Base-by-base conservation (phyloP, 2,797 vertebrate genomes). In the Gorsachius magnificus region DNA sequence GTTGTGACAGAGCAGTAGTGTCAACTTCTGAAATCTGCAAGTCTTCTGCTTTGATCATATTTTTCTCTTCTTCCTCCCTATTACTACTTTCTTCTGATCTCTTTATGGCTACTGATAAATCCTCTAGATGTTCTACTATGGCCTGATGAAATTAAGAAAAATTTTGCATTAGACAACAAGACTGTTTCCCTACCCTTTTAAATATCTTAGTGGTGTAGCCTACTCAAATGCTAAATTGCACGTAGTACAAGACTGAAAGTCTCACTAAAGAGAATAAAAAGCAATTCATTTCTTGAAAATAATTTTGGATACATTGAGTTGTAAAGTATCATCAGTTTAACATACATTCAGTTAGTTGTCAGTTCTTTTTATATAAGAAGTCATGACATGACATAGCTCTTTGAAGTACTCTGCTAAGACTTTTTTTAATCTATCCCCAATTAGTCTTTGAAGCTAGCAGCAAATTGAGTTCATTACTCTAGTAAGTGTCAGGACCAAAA, bases 51-150 rank as follows among this genome's bases (percentile, higher is more conserved):
- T 97, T 83, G 15, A 95, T 93, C 56, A 81, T n/a, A 8, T 96
- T 96, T 78, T 98, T 66, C 84, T 65, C 94, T 74, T 98, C 96
- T n/a, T 98, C 94, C 19, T 98, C 97, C 50, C 61, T 95, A 70
- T 97, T 95, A 80, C 77, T 97, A 85, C 76, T 96, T 94, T 95
- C 63, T 43, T 97, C 93, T 78, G 89, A 58, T 74, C 60, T 93
- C 13, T 46, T 46, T 61, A 71, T 84, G 57, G 87, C 91, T 95
- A 88, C 68, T 56, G 77, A 15, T 36, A 91, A 88, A 85, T 85
- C 92, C 16, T 93, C 93, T 57, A 66, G 8, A n/a, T 65, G 29
- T 64, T 96, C 96, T 28, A 5, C 65, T 60, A 64, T 13, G 36
- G 33, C 54, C 97, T 94, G 76, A 31, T 85, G 76, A 89, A 88